Conservation (phyloP, 2,797 vertebrate genomes). For the Sebastes oblongus region DNA sequence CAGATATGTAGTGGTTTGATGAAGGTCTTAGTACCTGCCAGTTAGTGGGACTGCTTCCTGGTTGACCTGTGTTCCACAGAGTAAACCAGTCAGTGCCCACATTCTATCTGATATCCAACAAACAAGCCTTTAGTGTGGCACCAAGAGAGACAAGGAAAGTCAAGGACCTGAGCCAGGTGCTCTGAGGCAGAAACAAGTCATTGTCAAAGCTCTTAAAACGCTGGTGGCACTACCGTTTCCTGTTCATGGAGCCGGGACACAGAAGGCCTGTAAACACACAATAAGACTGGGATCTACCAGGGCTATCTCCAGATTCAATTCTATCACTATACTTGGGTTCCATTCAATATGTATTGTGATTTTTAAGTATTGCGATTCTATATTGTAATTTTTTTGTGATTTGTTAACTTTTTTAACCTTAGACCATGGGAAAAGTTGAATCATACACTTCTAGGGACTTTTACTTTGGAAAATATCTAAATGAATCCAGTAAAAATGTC, state of each 20-base stretch:
- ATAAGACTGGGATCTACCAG: background rate
- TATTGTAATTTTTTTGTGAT: too few species aligned
- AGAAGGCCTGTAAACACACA: background rate
- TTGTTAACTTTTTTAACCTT: too few species aligned
- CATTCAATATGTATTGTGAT: too few species aligned
- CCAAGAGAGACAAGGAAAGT: background rate
- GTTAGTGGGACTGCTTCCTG: background rate
- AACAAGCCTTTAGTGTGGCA: slow-evolving; percentile 9
- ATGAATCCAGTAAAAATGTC: too few species aligned
- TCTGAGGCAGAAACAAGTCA: background rate
- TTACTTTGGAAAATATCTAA: too few species aligned
- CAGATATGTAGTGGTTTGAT: background rate
- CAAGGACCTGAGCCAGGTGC: background rate
- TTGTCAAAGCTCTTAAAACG: background rate
- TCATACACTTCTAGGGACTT: too few species aligned
- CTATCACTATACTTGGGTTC: too few species aligned
- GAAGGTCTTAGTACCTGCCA: background rate
- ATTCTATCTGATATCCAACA: slow-evolving; percentile 28
- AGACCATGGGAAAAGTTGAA: too few species aligned
- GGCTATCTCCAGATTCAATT: background rate
- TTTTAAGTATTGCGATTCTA: too few species aligned
- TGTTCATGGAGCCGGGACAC: background rate
- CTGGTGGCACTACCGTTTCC: background rate
- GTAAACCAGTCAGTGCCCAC: background rate
- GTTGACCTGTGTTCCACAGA: background rate